Percentiles rank a stretch among this genome's conserved stretches.
Evolutionary conservation across 2,113 vertebrate species (phyloP).

Genomic region (Ramphastos sulfuratus): DNA sequence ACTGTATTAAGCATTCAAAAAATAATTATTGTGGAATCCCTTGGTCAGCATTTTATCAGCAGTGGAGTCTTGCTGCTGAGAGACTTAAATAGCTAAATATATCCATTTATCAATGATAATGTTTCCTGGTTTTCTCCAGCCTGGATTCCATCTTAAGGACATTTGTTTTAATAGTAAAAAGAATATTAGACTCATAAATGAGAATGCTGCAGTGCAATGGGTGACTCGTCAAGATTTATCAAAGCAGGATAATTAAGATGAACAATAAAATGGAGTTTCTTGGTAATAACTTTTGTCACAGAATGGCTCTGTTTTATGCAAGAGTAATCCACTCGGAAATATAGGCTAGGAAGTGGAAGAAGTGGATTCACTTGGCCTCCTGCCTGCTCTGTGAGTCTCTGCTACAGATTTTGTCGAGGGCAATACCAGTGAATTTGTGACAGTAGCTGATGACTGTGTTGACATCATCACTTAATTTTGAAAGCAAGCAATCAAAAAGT

Average conservation of each 20-base stretch:
- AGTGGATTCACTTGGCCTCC: not conserved
- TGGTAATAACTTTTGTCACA: not conserved
- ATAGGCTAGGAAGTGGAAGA: not conserved
- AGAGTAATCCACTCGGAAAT: not conserved
- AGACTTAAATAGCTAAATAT: constrained; percentile 17
- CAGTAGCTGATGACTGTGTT: not conserved
- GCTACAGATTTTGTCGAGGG: not conserved
- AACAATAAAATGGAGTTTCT: constrained; percentile 29
- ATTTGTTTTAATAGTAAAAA: constrained; percentile 62
- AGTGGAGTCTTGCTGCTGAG: not conserved
- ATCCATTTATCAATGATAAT: constrained; percentile 57
- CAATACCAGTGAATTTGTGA: not conserved
- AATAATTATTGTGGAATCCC: constrained; percentile 10
- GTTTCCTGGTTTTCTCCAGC: constrained; percentile 20
- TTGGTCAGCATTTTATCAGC: constrained; percentile 48
- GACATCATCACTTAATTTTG: not conserved
- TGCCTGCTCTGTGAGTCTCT: not conserved
- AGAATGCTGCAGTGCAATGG: constrained; percentile 27
- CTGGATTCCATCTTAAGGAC: constrained; percentile 65
- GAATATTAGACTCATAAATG: constrained; percentile 69
- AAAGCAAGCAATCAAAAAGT: not conserved
- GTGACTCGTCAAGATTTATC: constrained; percentile 51
- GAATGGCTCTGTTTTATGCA: not conserved
- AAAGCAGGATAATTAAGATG: constrained; percentile 56
- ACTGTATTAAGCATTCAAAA: not conserved